Percentiles rank a stretch among this genome's conserved stretches.
These are phyloP conservation scores for Pangasius macronema DNA, from an alignment of 2,797 vertebrate species.

Conservation along the genomic window DNA sequence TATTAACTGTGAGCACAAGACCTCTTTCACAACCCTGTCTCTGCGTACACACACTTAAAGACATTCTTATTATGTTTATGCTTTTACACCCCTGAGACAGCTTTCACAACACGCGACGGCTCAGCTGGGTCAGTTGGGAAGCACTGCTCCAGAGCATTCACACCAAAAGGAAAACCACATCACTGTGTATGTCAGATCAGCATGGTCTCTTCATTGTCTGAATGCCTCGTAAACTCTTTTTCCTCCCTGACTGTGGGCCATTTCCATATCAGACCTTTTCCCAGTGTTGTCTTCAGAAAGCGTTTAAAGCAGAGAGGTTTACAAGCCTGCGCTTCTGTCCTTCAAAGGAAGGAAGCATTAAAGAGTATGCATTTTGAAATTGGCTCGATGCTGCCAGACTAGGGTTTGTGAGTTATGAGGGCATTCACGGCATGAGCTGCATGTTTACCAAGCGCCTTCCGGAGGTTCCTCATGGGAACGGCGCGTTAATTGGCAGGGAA, in stretches of 20 bases:
- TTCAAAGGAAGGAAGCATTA: conserved; percentile 53
- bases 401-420: conserved; percentile 58
- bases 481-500: conserved; percentile 63
- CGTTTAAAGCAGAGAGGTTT: conserved; percentile 42
- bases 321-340: conserved; percentile 46
- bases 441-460: conserved; percentile 57
- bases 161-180: conserved; percentile 44
- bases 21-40: not conserved
- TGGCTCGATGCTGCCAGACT: conserved; percentile 43
- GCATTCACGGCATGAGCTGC: conserved; percentile 48
- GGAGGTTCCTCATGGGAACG: conserved; percentile 61
- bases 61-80: not conserved
- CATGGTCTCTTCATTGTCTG: conserved; percentile 26
- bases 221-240: conserved; percentile 45
- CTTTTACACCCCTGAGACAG: not conserved
- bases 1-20: not conserved
- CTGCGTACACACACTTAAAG: not conserved
- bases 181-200: not conserved
- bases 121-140: not conserved
- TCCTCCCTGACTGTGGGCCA: conserved; percentile 23
- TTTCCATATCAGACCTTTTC: conserved; percentile 38
- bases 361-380: conserved; percentile 55
- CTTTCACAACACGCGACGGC: not conserved
- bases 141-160: conserved; percentile 10
- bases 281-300: conserved; percentile 41